Evolutionary conservation across 1,140 invertebrate species (phyloP), one percentile per base, ranked within the genome.

Genomic region (Drosophila mayri): DNA sequence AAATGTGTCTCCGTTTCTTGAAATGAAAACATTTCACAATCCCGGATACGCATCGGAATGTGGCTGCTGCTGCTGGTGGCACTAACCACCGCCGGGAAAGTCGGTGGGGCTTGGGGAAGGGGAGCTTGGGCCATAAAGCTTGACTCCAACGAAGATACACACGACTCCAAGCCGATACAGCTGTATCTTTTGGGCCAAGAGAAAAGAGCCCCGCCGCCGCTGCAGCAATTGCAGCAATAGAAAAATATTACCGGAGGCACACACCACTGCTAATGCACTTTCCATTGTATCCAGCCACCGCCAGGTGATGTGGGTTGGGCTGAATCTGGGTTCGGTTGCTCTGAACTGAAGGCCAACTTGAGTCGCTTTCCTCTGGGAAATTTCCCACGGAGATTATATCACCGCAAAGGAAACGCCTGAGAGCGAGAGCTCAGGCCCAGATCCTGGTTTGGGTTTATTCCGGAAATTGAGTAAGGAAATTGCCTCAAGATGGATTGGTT

Each of bases 1-100:
- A 87, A 87, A 87, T 88, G 84, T 87, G 83, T 76, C 74, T 78
- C 40, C 75, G 49, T 75, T 63, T 88, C 65, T 90, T 68, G 78
- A 84, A 81, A 90, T 90, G 85, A 88, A 88, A 88, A 88, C 81
- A 88, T 88, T 88, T 88, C 81, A 88, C 85, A 88, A 88, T 90
- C 85, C 85, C 85, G 85, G 85, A 88, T 88, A 88, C 85, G 85
- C 81, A 90, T 90, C 66, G 85, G 85, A 90, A 90, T 90, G 85
- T 76, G 82, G 75, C 81, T 54, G 32, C 52, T 52, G 50, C 49
- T 52, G 46, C 46, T 72, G 67, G 49, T 66, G 60, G 73, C 71
- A 65, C 61, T 58, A 65, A 66, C 74, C 49, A 66, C 74, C 49
- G 58, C 74, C 49, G 60, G 43, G 70, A 73, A 62, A 73, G 49